phyloP scores from a whole-genome alignment of 2,888 invertebrate species.

The Choristoneura rosaceana region DNA sequence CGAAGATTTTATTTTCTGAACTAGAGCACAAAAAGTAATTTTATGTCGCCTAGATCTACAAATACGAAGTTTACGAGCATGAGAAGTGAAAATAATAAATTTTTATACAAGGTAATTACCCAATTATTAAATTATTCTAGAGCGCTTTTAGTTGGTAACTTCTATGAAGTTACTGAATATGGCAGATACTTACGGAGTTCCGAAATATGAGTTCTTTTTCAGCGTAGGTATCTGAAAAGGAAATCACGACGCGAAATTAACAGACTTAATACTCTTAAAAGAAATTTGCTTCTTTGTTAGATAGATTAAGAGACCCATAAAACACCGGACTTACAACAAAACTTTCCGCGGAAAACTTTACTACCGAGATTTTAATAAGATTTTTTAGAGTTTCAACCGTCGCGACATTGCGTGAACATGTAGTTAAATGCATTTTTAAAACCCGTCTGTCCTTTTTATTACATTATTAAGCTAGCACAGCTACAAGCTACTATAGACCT shows the following conservation, averaged over 20 bases:
- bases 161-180: too few species aligned
- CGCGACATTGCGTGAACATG: constrained; percentile 14
- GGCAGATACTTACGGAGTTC: background rate
- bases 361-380: constrained; percentile 24
- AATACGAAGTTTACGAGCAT: too few species aligned
- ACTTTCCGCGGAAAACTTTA: constrained; percentile 16
- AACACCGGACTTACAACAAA: constrained; percentile 19
- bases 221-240: background rate
- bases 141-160: too few species aligned
- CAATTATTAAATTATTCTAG: too few species aligned
- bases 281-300: constrained; percentile 6
- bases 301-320: constrained; percentile 29
- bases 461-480: background rate
- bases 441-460: background rate
- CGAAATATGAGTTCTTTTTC: background rate
- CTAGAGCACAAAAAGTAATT: too few species aligned
- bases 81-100: too few species aligned
- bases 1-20: too few species aligned
- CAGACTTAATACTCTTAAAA: background rate
- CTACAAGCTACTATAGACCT: background rate
- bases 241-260: background rate
- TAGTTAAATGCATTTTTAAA: constrained; percentile 21
- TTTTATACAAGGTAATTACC: too few species aligned
- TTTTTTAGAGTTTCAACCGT: constrained; percentile 18
- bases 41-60: too few species aligned